Conservation (phyloP, 2,888 invertebrate genomes). For the Pharmacophagus antenor region DNA sequence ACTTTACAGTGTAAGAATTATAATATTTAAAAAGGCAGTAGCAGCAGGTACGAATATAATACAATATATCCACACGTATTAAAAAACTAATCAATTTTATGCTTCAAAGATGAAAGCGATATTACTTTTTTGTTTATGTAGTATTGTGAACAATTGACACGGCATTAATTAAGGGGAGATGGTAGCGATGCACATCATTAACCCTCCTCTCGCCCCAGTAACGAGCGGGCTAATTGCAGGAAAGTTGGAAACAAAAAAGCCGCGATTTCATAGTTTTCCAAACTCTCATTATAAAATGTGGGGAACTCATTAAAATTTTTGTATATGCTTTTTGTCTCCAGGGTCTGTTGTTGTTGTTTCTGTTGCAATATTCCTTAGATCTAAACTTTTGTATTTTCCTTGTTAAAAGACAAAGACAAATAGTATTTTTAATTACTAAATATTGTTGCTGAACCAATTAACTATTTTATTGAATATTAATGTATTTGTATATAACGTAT, state of each 20-base stretch:
- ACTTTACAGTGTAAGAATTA: too few species aligned
- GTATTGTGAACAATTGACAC: neutral
- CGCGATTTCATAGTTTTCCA: slow-evolving; percentile 29
- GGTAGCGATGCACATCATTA: slow-evolving; percentile 38
- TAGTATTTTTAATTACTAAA: too few species aligned
- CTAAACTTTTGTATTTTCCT: too few species aligned
- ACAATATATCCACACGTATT: neutral
- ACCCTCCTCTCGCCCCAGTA: slow-evolving; percentile 33
- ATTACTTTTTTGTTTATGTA: slow-evolving; percentile 1
- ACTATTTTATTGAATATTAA: too few species aligned
- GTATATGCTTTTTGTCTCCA: neutral
- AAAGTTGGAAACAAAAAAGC: slow-evolving; percentile 54
- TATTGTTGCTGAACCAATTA: too few species aligned
- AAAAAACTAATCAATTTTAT: neutral
- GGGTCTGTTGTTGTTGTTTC: neutral
- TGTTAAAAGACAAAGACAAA: too few species aligned
- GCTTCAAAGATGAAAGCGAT: slow-evolving; percentile 2
- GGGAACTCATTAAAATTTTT: slow-evolving; percentile 25
- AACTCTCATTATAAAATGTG: slow-evolving; percentile 26
- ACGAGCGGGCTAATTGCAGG: slow-evolving; percentile 48
- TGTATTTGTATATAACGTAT: too few species aligned
- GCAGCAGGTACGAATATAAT: neutral
- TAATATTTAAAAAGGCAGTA: too few species aligned
- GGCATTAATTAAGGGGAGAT: slow-evolving; percentile 27
- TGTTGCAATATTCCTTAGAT: neutral